Conservation (phyloP, 2,888 invertebrate genomes). For the Magallana nippona region DNA sequence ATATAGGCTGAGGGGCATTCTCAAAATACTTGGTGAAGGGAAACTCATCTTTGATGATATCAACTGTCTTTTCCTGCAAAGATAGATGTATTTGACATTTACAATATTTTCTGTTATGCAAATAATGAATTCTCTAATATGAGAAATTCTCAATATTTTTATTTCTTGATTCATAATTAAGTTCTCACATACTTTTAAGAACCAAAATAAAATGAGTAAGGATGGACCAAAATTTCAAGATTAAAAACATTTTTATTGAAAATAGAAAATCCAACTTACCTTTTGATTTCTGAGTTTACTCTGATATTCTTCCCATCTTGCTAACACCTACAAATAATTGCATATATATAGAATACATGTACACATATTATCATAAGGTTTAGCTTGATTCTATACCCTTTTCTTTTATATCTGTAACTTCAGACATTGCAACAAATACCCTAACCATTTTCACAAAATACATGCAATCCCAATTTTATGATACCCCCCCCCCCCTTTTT, state of each 20-base stretch:
- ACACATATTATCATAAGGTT: too few relatives aligned
- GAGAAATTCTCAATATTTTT: too few relatives aligned
- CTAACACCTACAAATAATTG: constrained; percentile 83
- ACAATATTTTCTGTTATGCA: background rate
- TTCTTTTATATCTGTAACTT: background rate
- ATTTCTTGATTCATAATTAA: too few relatives aligned
- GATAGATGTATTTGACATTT: background rate
- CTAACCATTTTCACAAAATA: too few relatives aligned
- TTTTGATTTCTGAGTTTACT: constrained; percentile 82
- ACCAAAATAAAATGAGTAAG: too few relatives aligned
- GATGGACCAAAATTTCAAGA: too few relatives aligned
- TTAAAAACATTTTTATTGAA: background rate
- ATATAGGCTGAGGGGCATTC: constrained; percentile 95
- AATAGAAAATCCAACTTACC: constrained; percentile 54
- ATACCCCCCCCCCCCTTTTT: too few relatives aligned
- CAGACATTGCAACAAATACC: too few relatives aligned
- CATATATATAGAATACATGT: background rate
- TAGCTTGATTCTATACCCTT: background rate
- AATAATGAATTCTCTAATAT: too few relatives aligned
- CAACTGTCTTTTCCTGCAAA: constrained; percentile 67
- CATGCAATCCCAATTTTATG: too few relatives aligned
- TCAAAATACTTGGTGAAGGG: constrained; percentile 96
- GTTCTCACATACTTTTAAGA: too few relatives aligned
- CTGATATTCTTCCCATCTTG: constrained; percentile 95
- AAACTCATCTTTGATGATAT: constrained; percentile 85